Conservation (phyloP, 2,888 invertebrate genomes). For the Masnerella sp. region DNA sequence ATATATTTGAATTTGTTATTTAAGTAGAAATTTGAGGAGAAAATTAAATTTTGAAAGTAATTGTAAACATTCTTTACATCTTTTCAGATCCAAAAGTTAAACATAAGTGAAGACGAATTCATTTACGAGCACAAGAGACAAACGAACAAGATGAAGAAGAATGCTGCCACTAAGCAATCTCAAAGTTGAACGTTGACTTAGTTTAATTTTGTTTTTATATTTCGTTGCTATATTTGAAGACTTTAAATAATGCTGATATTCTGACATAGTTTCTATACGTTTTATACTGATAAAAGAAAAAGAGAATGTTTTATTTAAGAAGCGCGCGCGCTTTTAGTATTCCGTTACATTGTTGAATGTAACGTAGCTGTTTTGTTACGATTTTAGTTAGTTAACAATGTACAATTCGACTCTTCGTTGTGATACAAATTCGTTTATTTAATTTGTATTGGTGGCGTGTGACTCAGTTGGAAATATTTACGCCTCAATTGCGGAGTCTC, state of each 20-base stretch:
- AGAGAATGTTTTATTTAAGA: constrained; percentile 32
- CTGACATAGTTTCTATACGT: constrained; percentile 50
- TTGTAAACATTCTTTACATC: no score
- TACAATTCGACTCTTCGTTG: no score
- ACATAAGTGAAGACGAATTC: constrained; percentile 92
- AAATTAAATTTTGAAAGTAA: no score
- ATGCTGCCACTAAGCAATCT: constrained; percentile 51
- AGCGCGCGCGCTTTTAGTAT: constrained; percentile 4
- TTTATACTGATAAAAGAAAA: constrained; percentile 27
- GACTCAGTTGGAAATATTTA: background rate
- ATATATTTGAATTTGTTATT: no score
- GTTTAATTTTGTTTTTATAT: constrained; percentile 15
- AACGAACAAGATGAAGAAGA: constrained; percentile 80
- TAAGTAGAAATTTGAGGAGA: no score
- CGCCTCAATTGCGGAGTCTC: background rate
- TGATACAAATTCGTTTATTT: no score
- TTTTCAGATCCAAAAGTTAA: constrained; percentile 84
- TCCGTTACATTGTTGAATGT: background rate
- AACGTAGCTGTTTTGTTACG: no score
- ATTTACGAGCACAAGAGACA: constrained; percentile 93
- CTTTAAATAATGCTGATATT: constrained; percentile 29
- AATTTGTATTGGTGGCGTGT: background rate
- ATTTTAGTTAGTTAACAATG: no score
- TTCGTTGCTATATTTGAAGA: constrained; percentile 25
- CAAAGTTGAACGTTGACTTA: constrained; percentile 22